A percentile compares a stretch with the other conserved stretches of the same genome.
Evolutionary conservation across 2,888 invertebrate species (phyloP).

Genomic region (Caenorhabditis sp.): DNA sequence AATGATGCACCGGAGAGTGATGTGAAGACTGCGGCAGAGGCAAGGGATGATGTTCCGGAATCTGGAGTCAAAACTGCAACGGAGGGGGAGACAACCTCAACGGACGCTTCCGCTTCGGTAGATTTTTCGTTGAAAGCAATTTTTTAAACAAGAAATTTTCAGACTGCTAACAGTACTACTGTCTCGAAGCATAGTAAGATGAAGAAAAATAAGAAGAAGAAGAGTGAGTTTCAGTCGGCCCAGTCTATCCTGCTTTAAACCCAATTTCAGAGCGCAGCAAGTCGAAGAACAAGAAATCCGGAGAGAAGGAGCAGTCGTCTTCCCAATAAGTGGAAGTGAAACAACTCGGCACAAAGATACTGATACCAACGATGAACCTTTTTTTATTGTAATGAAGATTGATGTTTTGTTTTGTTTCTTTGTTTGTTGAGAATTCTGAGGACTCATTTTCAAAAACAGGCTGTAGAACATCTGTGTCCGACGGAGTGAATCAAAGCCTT

Average conservation of each 20-base stretch:
- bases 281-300: conserved; percentile 20
- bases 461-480: too few relatives aligned
- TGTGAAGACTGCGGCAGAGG: conserved; percentile 41
- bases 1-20: conserved; percentile 33
- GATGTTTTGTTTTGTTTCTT: too few relatives aligned
- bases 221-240: neutral
- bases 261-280: conserved; percentile 36
- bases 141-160: neutral
- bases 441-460: too few relatives aligned
- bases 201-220: conserved; percentile 29
- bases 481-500: too few relatives aligned
- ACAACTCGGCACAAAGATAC: neutral
- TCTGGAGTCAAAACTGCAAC: conserved; percentile 38
- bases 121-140: neutral
- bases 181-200: conserved; percentile 10
- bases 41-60: conserved; percentile 34
- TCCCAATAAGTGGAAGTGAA: neutral
- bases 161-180: conserved; percentile 7
- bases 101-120: conserved; percentile 32
- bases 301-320: conserved; percentile 19
- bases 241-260: neutral
- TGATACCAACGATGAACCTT: neutral
- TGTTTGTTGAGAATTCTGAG: too few relatives aligned
- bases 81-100: conserved; percentile 9
- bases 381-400: too few relatives aligned